phyloP scores from a whole-genome alignment of 23 tunicate genomes.

The Trididemnum miniatum region DNA sequence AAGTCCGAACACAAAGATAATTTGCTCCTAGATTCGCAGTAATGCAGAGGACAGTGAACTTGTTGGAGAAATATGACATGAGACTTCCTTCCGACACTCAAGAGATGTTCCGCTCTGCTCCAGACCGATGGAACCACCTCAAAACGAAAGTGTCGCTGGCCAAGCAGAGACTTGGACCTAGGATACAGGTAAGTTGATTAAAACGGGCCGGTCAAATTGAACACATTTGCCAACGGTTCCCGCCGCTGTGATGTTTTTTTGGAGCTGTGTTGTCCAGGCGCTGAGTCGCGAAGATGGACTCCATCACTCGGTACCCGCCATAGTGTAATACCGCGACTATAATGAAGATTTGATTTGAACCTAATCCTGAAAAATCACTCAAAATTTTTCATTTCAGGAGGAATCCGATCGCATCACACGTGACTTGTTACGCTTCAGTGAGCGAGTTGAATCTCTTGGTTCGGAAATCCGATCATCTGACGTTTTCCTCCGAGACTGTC shows the following conservation, averaged over 20 bases:
- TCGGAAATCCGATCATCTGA: conserved; percentile 79
- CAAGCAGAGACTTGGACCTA: conserved; percentile 89
- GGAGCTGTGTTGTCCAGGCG: too few relatives aligned
- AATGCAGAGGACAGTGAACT: conserved; percentile 81
- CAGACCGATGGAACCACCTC: conserved; percentile 92
- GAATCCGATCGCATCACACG: conserved; percentile 89
- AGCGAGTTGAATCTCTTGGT: conserved; percentile 54
- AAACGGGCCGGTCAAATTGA: too few relatives aligned
- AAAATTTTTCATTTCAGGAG: conserved; percentile 48
- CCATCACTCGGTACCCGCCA: too few relatives aligned
- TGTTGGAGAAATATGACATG: conserved; percentile 91
- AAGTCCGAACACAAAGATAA: too few relatives aligned
- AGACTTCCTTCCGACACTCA: conserved; percentile 73
- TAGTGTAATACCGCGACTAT: too few relatives aligned
- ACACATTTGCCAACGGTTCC: too few relatives aligned
- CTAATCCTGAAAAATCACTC: neutral
- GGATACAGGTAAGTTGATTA: conserved; percentile 85
- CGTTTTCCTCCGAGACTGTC: conserved; percentile 84
- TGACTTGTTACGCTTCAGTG: conserved; percentile 90
- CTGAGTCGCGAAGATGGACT: too few relatives aligned
- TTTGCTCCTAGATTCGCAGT: conserved; percentile 74
- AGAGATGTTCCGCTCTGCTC: conserved; percentile 87
- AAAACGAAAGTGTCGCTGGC: conserved; percentile 96
- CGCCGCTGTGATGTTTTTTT: too few relatives aligned
- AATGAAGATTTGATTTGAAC: too few relatives aligned